These are phyloP conservation scores for Aphidius ervi DNA, from an alignment of 1,140 invertebrate genomes.

Conservation along the genomic window DNA sequence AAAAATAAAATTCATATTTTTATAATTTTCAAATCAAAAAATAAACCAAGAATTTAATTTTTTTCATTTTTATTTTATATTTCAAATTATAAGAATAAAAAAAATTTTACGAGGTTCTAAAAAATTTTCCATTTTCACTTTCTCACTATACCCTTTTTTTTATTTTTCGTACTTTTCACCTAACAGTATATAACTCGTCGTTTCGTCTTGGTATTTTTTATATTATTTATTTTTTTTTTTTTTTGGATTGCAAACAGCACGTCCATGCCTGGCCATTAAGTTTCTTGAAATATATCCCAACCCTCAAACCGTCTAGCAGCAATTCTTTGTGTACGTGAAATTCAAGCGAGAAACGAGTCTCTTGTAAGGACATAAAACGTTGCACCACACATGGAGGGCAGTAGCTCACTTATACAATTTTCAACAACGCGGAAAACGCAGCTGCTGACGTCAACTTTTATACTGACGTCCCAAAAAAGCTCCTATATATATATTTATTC, in stretches of 20 bases:
- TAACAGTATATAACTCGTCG: too few species aligned
- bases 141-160: too few species aligned
- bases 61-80: too few species aligned
- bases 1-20: too few species aligned
- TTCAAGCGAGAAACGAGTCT: not conserved
- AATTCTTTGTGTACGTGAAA: conserved; percentile 11
- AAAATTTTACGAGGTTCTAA: too few species aligned
- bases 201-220: too few species aligned
- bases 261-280: conserved; percentile 21
- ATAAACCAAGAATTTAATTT: too few species aligned
- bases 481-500: not conserved
- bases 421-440: conserved; percentile 11
- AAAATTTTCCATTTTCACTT: too few species aligned
- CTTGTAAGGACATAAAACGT: conserved; percentile 21
- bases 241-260: conserved; percentile 2
- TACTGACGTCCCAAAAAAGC: conserved; percentile 5
- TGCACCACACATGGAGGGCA: conserved; percentile 6
- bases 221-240: too few species aligned
- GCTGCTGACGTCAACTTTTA: conserved; percentile 16
- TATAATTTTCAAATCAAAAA: too few species aligned
- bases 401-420: not conserved
- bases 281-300: conserved; percentile 11
- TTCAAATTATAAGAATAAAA: too few species aligned
- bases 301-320: not conserved
- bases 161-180: too few species aligned